Evolutionary conservation across 2,113 vertebrate species (phyloP).

Genomic region (Sander lucioperca): DNA sequence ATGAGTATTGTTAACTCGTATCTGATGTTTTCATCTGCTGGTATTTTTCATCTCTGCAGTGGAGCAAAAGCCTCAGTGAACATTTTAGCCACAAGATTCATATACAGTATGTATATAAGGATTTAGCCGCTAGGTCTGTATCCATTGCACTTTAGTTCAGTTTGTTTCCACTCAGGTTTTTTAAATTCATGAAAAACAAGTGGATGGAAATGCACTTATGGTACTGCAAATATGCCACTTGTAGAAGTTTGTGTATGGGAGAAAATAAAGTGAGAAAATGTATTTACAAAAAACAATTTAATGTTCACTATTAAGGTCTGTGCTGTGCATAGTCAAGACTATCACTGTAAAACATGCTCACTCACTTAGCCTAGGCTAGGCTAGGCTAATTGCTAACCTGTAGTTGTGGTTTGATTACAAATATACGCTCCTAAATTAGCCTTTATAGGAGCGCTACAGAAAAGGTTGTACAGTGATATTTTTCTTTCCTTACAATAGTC

Average conservation of each 20-base stretch:
- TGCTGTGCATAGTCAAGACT: not conserved
- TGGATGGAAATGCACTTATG: no score
- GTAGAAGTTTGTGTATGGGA: not conserved
- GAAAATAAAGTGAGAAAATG: not conserved
- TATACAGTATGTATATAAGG: no score
- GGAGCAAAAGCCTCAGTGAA: not conserved
- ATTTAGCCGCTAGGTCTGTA: not conserved
- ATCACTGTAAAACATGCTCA: constrained; percentile 7
- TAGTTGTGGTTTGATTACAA: constrained; percentile 25
- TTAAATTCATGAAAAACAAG: no score
- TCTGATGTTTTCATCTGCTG: not conserved
- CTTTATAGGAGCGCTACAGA: constrained; percentile 10
- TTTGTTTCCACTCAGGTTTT: not conserved
- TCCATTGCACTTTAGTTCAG: no score
- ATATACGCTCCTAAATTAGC: constrained; percentile 44
- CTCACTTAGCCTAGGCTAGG: not conserved
- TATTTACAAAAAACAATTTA: not conserved
- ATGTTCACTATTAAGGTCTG: not conserved
- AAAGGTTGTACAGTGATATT: not conserved
- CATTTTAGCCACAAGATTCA: not conserved
- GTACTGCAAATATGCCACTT: not conserved
- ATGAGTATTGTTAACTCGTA: not conserved
- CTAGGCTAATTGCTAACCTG: constrained; percentile 20
- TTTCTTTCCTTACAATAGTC: constrained; percentile 5
- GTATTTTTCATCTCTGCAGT: not conserved